Base-by-base conservation (phyloP, 2,113 vertebrate species). In the Natator depressus region DNA sequence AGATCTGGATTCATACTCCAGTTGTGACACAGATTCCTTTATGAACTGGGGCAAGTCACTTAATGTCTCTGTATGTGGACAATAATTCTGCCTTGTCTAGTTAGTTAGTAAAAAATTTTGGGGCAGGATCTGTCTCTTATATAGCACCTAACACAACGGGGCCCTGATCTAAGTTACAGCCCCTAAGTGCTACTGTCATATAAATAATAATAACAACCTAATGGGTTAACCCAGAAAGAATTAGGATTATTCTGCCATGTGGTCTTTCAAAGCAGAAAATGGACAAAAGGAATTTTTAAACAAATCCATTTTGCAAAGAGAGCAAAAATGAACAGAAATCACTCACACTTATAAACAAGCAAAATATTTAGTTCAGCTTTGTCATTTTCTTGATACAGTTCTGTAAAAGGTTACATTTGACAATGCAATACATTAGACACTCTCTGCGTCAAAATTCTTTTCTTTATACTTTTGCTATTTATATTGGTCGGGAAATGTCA, bases 401-500 rank as follows among this genome's bases (percentile, higher is more conserved):
- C 82, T 86, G 59, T 88, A 53, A 88, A 94, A 95, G 76, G 87
- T 93, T 42, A 9, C 84, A 53, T 89, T 95, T 94, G 59, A 89
- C 49, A 92, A 31, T 76, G 62, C 42, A 95, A 82, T 24, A 50
- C 38, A 88, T 93, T 95, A 76, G 2, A 82, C 90, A 53, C 72
- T 85, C 87, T 87, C 91, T 90, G 87, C 91, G 84, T 78, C 72
- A 76, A 89, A 96, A 86, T 29, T 80, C 76, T 90, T 90, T 94
- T 82, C 78, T 90, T 94, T 89, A 3, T 53, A 82, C 80, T 89
- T 94, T 80, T 82, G 90, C 38, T 95, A 94, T 97, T 97, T 96
- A 91, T 92, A 95, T 90, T 89, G 22, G 22, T 91, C 89, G 88
- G 93, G 93, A 97, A 97, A 96, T 96, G 93, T 94, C 94, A 96